Percentiles rank a stretch among this genome's conserved stretches.
These are phyloP conservation scores for Coboldia fuscipes DNA, from an alignment of 1,140 invertebrate genomes.

Conservation along the genomic window DNA sequence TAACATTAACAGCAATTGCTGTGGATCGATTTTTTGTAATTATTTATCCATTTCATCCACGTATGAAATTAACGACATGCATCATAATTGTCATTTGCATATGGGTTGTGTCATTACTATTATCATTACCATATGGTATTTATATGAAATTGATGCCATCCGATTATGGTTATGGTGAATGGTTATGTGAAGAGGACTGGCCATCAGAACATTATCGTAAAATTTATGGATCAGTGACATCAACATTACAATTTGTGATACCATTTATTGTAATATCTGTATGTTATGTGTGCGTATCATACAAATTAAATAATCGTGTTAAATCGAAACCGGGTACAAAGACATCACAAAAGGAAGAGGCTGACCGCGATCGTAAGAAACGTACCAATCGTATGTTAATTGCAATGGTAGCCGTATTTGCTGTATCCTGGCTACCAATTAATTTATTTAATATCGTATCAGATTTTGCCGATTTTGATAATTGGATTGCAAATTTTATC, in stretches of 20 bases:
- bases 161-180: slow-evolving; percentile 19
- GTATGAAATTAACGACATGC: slow-evolving; percentile 73
- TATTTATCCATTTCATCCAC: slow-evolving; percentile 80
- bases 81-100: slow-evolving; percentile 67
- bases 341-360: slow-evolving; percentile 53
- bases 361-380: slow-evolving; percentile 46
- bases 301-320: slow-evolving; percentile 62
- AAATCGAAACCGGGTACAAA: slow-evolving; percentile 59
- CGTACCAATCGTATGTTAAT: slow-evolving; percentile 87
- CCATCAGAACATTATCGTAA: slow-evolving; percentile 51
- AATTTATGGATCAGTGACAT: slow-evolving; percentile 69
- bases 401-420: slow-evolving; percentile 90
- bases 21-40: slow-evolving; percentile 94
- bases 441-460: slow-evolving; percentile 75
- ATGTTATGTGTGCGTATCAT: slow-evolving; percentile 81
- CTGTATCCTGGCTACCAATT: slow-evolving; percentile 86
- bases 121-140: slow-evolving; percentile 85
- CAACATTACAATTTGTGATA: slow-evolving; percentile 80
- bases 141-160: slow-evolving; percentile 37
- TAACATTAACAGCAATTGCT: slow-evolving; percentile 90
- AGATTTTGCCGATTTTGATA: slow-evolving; percentile 49
- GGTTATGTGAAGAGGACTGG: slow-evolving; percentile 75
- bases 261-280: slow-evolving; percentile 87
- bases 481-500: slow-evolving; percentile 58
- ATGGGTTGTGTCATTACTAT: slow-evolving; percentile 69